Base-by-base conservation (phyloP, 2,888 invertebrate genomes). In the Eugnorisma glareosa region DNA sequence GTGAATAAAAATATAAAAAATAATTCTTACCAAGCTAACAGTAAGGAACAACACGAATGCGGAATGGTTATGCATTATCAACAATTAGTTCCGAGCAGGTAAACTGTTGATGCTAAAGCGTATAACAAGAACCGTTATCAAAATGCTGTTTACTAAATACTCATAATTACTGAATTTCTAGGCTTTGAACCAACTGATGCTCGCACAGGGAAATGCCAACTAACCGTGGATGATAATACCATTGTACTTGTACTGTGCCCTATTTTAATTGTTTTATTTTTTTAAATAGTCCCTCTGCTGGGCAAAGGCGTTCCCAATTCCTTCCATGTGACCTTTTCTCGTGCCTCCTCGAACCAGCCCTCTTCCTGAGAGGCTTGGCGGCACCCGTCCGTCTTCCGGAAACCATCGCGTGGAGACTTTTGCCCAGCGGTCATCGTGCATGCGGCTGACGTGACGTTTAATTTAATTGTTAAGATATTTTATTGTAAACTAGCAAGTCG, bases 41-140 rank as follows among this genome's bases (percentile, higher is more conserved):
- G 37, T 37, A 24, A 84, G 51, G 35, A 81, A 35, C 21, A 73
- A 40, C 72, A 18, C 54, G 13, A 64, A 61, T 45, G 43, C 24
- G 37, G 64, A 75, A 61, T 57, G 77, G 77, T 48, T 57, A 31
- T 45, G 70, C 83, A 84, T 84, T 84, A 73, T 84, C 67, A 73
- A 73, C 66, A 67, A 54, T 48, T 64, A 15, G 24, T 57, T 70
- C 67, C 13, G 37, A 57, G 28, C 48, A 48, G 28, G 68, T 64
- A 69, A 74, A 73, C 51, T 77, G 63, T 51, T 81, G 73, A 75
- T 35, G 64, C 21, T 75, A 71, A 43, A 51, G 48, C 31, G 37
- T 35, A 31, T n/a, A 83, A 77, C 81, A 84, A 35, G 35, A 45
- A 21, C 31, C n/a, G 54, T 43, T 70, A 70, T 61, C 63, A 54